phyloP scores from a whole-genome alignment of 2,888 invertebrate genomes.

The Euplexia lucipara region DNA sequence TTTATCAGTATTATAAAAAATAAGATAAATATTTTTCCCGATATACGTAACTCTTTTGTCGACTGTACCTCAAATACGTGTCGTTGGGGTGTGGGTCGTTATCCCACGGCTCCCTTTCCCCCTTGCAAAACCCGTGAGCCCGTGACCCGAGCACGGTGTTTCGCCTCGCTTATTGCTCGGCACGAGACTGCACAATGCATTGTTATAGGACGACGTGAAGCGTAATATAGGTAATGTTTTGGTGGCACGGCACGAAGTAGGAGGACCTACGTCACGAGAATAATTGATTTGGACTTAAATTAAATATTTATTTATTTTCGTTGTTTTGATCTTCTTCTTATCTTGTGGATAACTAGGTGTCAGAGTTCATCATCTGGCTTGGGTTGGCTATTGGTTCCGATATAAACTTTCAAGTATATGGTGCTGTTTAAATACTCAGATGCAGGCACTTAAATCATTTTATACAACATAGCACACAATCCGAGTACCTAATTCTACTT shows the following conservation, averaged over 20 bases:
- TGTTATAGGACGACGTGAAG: conserved; percentile 33
- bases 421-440: not conserved
- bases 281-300: conserved; percentile 16
- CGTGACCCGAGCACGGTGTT: conserved; percentile 49
- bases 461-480: no score
- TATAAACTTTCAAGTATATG: no score
- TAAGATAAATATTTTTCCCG: not conserved
- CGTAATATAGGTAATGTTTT: conserved; percentile 45
- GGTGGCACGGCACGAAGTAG: conserved; percentile 29
- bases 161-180: conserved; percentile 42
- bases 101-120: conserved; percentile 37
- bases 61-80: conserved; percentile 29
- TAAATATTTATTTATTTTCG: not conserved
- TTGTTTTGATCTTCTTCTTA: no score
- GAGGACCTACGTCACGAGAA: conserved; percentile 3
- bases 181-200: conserved; percentile 58
- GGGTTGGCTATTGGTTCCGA: no score
- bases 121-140: conserved; percentile 47
- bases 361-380: no score
- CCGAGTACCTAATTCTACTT: no score
- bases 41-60: not conserved
- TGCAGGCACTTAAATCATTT: no score
- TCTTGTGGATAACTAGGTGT: no score
- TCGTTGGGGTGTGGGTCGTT: conserved; percentile 37
- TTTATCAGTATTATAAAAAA: no score